Conservation (phyloP, 2,888 invertebrate genomes). For the Oscheius myriophilus region DNA sequence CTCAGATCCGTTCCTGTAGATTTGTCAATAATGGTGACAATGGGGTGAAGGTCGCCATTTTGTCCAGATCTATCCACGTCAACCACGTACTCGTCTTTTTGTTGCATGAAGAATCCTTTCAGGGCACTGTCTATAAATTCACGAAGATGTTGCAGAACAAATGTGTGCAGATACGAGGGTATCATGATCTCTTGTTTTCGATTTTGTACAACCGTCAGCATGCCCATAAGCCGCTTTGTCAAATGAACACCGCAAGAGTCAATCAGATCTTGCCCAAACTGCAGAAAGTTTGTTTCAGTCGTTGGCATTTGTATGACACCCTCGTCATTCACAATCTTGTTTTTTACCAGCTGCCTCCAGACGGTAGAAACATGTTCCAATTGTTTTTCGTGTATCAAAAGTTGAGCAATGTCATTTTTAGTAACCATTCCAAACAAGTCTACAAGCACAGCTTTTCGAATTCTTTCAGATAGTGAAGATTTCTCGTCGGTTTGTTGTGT, state of each 20-base stretch:
- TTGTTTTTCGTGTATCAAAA: not conserved
- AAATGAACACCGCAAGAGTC: not conserved
- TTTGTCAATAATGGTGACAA: constrained; percentile 34
- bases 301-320: constrained; percentile 1
- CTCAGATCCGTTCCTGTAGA: constrained; percentile 71
- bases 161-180: not conserved
- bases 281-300: too few relatives aligned
- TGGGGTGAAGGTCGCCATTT: constrained; percentile 12
- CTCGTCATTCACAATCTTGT: constrained; percentile 14
- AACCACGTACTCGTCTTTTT: constrained; percentile 34
- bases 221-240: constrained; percentile 1
- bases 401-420: constrained; percentile 13
- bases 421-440: constrained; percentile 24
- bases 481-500: constrained; percentile 1
- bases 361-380: not conserved
- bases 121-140: constrained; percentile 17
- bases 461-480: not conserved
- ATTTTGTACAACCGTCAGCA: constrained; percentile 10
- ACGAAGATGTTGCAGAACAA: constrained; percentile 10
- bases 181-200: constrained; percentile 11
- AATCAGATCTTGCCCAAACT: not conserved
- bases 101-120: not conserved
- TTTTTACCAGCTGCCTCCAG: constrained; percentile 12
- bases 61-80: constrained; percentile 22
- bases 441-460: constrained; percentile 5